Percentiles rank a stretch among this genome's conserved stretches.
These are phyloP conservation scores for Crypturellus tataupa DNA, from an alignment of 2,797 vertebrate genomes.

Conservation along the genomic window DNA sequence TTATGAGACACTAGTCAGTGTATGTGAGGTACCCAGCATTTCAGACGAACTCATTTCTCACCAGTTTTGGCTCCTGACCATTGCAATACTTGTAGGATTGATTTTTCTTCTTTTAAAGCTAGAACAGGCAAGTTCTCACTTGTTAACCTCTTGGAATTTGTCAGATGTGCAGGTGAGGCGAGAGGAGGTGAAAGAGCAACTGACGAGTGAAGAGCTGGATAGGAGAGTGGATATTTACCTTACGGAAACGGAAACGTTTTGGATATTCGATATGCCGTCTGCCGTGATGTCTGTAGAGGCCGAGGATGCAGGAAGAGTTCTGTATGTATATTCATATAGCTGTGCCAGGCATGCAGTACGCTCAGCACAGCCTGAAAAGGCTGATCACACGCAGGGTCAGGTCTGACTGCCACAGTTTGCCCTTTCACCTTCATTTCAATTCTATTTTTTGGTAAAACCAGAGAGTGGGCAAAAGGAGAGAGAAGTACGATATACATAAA, in stretches of 20 bases:
- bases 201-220: conserved; percentile 83
- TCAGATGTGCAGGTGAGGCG: conserved; percentile 79
- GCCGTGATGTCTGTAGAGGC: conserved; percentile 81
- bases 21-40: neutral
- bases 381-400: neutral
- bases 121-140: neutral
- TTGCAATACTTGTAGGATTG: neutral
- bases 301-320: conserved; percentile 79
- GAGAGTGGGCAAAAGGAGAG: neutral
- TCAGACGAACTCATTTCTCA: neutral
- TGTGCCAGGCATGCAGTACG: no score
- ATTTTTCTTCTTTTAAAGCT: neutral
- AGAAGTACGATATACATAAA: neutral
- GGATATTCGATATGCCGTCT: conserved; percentile 84
- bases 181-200: conserved; percentile 70
- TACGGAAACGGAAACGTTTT: conserved; percentile 85
- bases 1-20: neutral
- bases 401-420: neutral
- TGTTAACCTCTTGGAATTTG: neutral
- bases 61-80: neutral
- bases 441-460: neutral
- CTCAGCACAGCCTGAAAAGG: neutral
- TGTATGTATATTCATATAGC: conserved; percentile 71
- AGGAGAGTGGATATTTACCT: conserved; percentile 80
- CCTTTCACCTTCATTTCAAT: neutral